Conservation (phyloP, 1,140 invertebrate genomes). For the Acromyrmex charruanus region DNA sequence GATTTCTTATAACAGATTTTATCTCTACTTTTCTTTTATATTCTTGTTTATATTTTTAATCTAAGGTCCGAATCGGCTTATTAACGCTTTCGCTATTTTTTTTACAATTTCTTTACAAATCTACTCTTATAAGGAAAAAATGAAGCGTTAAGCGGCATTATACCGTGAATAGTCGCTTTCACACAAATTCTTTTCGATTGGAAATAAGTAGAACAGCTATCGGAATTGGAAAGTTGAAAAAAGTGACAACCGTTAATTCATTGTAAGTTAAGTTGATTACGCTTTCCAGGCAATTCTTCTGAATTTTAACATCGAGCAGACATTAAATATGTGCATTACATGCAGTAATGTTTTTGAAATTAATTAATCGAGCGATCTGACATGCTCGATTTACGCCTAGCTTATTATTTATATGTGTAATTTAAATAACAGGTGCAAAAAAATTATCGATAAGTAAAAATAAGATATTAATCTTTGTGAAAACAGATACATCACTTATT, state of each 20-base stretch:
- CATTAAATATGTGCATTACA: not conserved
- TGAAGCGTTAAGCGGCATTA: not conserved
- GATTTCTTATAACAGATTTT: not conserved
- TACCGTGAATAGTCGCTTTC: not conserved
- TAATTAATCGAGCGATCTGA: not conserved
- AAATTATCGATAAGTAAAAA: not conserved
- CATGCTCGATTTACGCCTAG: not conserved
- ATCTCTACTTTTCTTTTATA: not conserved
- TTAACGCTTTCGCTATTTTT: slow-evolving; percentile 1
- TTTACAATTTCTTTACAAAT: not conserved
- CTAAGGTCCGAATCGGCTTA: not conserved
- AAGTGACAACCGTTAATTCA: slow-evolving; percentile 9
- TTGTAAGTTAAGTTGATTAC: slow-evolving; percentile 1
- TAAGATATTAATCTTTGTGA: not conserved
- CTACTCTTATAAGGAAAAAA: not conserved
- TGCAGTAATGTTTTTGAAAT: slow-evolving; percentile 2
- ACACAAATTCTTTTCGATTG: not conserved
- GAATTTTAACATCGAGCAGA: slow-evolving; percentile 25
- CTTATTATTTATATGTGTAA: not conserved
- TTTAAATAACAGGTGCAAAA: not conserved
- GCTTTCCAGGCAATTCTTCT: not conserved
- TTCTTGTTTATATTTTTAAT: slow-evolving; percentile 8
- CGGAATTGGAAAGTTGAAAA: slow-evolving; percentile 26
- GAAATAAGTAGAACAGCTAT: slow-evolving; percentile 25
- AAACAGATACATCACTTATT: not conserved